Base-by-base conservation (phyloP, 2,888 invertebrate genomes). In the Stenotaenia linearis region DNA sequence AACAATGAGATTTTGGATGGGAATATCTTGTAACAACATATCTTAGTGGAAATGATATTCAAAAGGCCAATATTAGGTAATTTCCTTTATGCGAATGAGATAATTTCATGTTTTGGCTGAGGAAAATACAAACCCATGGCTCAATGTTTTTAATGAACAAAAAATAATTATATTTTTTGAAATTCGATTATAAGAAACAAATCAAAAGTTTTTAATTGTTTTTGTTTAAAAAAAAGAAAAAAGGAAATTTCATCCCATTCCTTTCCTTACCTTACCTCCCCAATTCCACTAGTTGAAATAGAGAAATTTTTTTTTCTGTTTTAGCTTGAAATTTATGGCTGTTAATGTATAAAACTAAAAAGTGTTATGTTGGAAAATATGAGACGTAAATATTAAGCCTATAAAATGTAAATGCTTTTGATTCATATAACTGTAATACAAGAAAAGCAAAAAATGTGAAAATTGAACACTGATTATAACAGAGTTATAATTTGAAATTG, bases 251-350 rank as follows among this genome's bases (percentile, higher is more conserved):
- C 12, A 18, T 45, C 18, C 18, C 12, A 4, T 9, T 15, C 18
- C 18, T 15, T 45, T 45, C 18, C 18, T 45, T 45, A 32, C 9
- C 4, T 9, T 32, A 6, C 32, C 9, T 6, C 32, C 32, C 32
- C 9, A 6, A 6, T 32, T 32, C 32, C 32, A 32, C 32, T 32
- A 32, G 5, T 32, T 9, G 5, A 32, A 6, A 32, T 32, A 32
- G 32, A 7, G 3, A 45, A 45, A 45, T 15, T 45, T 45, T 45
- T 9, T 61, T 23, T 61, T 61, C 23, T 61, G 61, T 61, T 61
- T 61, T 61, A 61, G 21, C 61, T 23, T 61, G 61, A 61, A 61
- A 61, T 61, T 23, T 61, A 61, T 61, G 61, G 61, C 61, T 61
- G 61, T 61, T 45, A 37, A 15, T 61, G 61, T 61, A 25, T 23